Percentiles rank a stretch among this genome's conserved stretches.
Conservation (phyloP, 1,140 invertebrate species). For the Lamellibrachia luymesi region DNA sequence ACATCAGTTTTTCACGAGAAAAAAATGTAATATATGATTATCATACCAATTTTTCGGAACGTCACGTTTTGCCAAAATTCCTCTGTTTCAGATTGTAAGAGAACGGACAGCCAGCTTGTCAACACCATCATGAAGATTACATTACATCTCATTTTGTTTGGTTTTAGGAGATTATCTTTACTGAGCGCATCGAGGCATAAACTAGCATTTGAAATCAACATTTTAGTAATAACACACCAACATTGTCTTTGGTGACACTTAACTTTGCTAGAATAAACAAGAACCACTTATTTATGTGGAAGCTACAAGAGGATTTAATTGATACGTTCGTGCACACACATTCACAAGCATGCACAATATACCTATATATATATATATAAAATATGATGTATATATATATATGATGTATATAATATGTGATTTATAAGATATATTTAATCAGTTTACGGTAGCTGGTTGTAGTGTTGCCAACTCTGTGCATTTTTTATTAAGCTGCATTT, state of each 20-base stretch:
- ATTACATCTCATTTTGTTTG: neutral
- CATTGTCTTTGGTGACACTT: neutral
- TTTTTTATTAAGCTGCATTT: no score
- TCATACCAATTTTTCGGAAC: neutral
- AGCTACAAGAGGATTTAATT: neutral
- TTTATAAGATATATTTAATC: no score
- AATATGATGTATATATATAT: neutral
- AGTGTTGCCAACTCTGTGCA: no score
- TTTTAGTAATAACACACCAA: neutral
- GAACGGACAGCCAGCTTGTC: neutral
- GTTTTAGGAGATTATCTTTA: neutral
- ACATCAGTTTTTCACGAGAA: neutral
- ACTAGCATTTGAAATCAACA: neutral
- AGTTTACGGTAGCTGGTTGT: no score
- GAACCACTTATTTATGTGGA: neutral
- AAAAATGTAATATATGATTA: neutral
- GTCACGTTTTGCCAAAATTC: neutral
- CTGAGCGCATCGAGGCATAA: neutral
- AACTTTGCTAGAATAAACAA: neutral
- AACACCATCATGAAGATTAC: neutral
- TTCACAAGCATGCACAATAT: neutral
- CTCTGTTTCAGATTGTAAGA: neutral
- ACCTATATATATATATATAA: neutral
- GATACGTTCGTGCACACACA: no score
- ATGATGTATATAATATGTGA: no score